Evolutionary conservation across 2,888 invertebrate species (phyloP).

Genomic region (Rhingia campestris): DNA sequence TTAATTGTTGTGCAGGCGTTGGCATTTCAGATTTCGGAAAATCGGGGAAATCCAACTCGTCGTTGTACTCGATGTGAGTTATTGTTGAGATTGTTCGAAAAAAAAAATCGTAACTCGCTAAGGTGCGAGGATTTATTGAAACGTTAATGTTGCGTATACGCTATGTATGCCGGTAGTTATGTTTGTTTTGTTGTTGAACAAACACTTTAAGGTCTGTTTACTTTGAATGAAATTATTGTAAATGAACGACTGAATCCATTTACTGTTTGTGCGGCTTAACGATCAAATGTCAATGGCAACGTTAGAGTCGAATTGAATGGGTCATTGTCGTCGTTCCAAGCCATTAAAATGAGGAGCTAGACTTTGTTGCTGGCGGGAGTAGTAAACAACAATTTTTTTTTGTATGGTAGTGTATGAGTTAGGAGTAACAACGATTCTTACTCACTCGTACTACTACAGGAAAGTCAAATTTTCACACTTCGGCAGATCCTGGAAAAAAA

Average conservation of each 20-base stretch:
- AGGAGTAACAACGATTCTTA: no score
- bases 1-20: slow-evolving; percentile 63
- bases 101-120: slow-evolving; percentile 16
- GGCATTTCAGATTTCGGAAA: slow-evolving; percentile 29
- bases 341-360: no score
- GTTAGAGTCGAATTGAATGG: background rate
- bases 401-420: no score
- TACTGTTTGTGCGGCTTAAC: background rate
- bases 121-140: background rate
- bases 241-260: background rate
- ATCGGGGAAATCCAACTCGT: slow-evolving; percentile 17
- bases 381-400: no score
- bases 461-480: no score
- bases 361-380: no score
- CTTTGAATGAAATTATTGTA: background rate
- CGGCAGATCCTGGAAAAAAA: no score
- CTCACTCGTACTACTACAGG: no score
- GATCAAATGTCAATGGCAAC: background rate
- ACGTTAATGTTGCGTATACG: slow-evolving; percentile 37
- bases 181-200: background rate
- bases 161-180: slow-evolving; percentile 7
- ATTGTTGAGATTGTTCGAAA: slow-evolving; percentile 17
- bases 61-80: background rate
- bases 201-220: slow-evolving; percentile 6
- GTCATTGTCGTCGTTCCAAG: background rate